These are phyloP conservation scores for Bos indicus DNA, from an alignment of 2,113 vertebrate species.

Conservation along the genomic window DNA sequence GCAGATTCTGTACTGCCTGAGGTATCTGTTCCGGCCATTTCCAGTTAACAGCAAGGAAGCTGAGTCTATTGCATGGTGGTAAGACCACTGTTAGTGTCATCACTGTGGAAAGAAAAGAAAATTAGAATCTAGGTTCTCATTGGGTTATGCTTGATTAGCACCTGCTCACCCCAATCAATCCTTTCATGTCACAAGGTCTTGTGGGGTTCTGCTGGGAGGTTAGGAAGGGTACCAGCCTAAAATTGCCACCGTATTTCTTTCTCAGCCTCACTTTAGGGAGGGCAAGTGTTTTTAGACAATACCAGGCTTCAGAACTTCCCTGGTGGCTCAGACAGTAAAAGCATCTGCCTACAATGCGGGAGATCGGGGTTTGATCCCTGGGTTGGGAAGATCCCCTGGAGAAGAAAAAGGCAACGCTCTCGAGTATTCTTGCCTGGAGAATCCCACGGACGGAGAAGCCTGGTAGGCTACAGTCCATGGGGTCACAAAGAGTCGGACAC, in stretches of 20 bases:
- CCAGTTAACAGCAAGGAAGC: not conserved
- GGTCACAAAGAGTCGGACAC: too few species aligned
- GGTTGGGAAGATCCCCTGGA: too few species aligned
- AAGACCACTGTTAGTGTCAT: accelerated
- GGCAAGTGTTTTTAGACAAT: not conserved
- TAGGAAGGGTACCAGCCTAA: not conserved
- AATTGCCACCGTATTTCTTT: accelerated
- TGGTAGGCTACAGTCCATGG: too few species aligned
- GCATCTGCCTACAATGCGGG: accelerated
- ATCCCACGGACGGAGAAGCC: too few species aligned
- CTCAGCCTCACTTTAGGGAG: not conserved
- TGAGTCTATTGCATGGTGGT: accelerated
- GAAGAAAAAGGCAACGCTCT: too few species aligned
- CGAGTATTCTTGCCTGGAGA: too few species aligned
- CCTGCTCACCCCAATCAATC: too few species aligned
- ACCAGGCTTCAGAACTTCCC: not conserved
- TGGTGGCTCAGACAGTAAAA: too few species aligned
- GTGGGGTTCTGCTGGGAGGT: accelerated
- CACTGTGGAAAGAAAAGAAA: not conserved
- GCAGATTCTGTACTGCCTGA: not conserved
- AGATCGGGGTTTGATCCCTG: accelerated
- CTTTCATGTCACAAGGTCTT: not conserved
- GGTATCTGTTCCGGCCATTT: not conserved
- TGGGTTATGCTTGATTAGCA: not conserved
- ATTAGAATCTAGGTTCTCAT: not conserved